Base-by-base conservation (phyloP, 2,888 invertebrate species). In the Microplitis deprimator region DNA sequence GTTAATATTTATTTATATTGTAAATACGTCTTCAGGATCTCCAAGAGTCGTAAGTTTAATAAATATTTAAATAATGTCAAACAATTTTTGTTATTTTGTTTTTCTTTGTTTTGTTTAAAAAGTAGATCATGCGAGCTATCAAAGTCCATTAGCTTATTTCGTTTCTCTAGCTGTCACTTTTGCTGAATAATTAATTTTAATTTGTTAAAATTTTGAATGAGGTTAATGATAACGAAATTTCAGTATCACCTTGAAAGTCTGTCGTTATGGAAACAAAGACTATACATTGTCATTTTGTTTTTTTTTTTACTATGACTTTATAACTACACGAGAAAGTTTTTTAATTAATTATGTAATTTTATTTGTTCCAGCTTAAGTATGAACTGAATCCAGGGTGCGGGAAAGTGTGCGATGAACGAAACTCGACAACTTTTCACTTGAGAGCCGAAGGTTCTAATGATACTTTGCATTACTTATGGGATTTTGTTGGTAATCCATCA, bases 381-480 rank as follows among this genome's bases (percentile, higher is more conserved):
- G 78, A 79, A 73, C 74, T 87, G 61, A 90, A 90, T 83, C 89
- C 88, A 16, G 87, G 84, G 17, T 90, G 89, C 76, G 82, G 91
- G 77, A 39, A 80, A 0, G 76, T 78, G 29, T 91, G 91, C 79
- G 79, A 83, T 1, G 85, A 86, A 65, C 82, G 79, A 65, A 86
- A 89, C 70, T 83, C 88, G 1, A 91, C 91, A 1, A 85, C 93
- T 0, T 82, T 92, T 4, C 92, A 94, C 83, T 88, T 93, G 7
- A 89, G 90, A 84, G 93, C 93, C 0, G 91, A 90, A 29, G 93
- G 94, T 0, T 78, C 87, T 1, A 88, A 91, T 68, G 94, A 94
- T 86, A 91, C 91, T 0, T 86, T 94, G 0, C 94, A 94, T 85
- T 94, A 94, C 85, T 81, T 94, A 68, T 94, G 94, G 93, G 93